Conservation (phyloP, 1,140 invertebrate species). For the Habropoda laboriosa region DNA sequence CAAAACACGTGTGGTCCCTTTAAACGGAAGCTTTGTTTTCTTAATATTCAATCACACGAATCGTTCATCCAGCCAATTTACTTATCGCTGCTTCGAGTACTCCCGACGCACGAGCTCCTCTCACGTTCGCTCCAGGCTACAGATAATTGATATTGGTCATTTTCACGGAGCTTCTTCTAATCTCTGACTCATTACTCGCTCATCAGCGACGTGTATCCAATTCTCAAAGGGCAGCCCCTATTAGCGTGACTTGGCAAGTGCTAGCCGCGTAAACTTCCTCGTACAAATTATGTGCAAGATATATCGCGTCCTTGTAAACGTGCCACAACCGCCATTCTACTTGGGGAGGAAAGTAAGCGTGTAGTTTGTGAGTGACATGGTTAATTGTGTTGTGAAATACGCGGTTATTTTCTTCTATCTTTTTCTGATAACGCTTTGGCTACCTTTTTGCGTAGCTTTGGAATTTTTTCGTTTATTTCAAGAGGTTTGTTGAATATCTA, state of each 20-base stretch:
- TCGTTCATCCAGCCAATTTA: slow-evolving; percentile 28
- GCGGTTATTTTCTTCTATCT: too few relatives aligned
- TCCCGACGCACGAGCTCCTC: background rate
- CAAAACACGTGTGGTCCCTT: too few relatives aligned
- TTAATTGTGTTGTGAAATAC: too few relatives aligned
- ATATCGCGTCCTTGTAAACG: background rate
- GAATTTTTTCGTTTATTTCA: too few relatives aligned
- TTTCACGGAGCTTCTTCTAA: slow-evolving; percentile 41
- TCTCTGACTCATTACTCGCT: slow-evolving; percentile 40
- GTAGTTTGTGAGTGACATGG: background rate
- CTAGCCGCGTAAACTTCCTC: background rate
- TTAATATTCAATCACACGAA: slow-evolving; percentile 17
- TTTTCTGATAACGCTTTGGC: too few relatives aligned
- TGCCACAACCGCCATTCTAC: background rate
- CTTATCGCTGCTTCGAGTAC: background rate
- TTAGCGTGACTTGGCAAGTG: background rate
- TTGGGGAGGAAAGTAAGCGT: background rate
- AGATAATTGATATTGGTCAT: slow-evolving; percentile 56
- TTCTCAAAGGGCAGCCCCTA: slow-evolving; percentile 17
- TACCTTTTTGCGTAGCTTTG: too few relatives aligned
- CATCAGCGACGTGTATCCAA: slow-evolving; percentile 28
- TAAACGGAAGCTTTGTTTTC: slow-evolving; percentile 24
- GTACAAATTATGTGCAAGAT: slow-evolving; percentile 8
- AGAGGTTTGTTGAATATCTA: too few relatives aligned
- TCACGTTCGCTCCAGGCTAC: background rate